Conservation (phyloP, 1,140 invertebrate species). For the Saccostrea echinata region DNA sequence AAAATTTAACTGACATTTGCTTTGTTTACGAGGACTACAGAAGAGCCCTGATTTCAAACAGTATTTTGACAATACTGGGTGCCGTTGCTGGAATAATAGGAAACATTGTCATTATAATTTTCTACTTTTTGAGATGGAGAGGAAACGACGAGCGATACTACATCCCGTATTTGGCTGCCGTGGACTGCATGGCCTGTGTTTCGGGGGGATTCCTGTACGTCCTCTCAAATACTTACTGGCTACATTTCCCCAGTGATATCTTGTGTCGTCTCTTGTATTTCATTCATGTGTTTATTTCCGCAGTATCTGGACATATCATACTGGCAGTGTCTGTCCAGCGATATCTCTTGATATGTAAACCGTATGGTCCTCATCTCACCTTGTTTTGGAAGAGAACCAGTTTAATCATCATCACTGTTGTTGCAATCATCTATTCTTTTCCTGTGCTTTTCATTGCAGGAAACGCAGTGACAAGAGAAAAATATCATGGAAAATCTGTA, state of each 20-base stretch:
- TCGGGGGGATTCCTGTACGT: no score
- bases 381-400: constrained; percentile 16
- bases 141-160: constrained; percentile 1
- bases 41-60: no score
- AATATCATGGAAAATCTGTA: no score
- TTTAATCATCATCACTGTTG: no score
- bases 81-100: no score
- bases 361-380: background rate
- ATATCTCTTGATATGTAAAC: constrained; percentile 11
- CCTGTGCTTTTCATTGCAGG: background rate
- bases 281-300: background rate
- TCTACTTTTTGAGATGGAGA: no score
- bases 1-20: no score
- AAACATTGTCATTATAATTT: no score
- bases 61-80: no score
- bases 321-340: background rate
- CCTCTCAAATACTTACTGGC: background rate
- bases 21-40: no score
- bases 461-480: background rate
- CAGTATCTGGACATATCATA: background rate
- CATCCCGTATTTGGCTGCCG: constrained; percentile 14
- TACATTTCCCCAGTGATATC: background rate
- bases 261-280: background rate
- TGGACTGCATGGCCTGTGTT: background rate
- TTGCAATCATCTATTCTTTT: no score